Evolutionary conservation across 2,888 invertebrate species (phyloP).

Genomic region (Amorpha juglandis): DNA sequence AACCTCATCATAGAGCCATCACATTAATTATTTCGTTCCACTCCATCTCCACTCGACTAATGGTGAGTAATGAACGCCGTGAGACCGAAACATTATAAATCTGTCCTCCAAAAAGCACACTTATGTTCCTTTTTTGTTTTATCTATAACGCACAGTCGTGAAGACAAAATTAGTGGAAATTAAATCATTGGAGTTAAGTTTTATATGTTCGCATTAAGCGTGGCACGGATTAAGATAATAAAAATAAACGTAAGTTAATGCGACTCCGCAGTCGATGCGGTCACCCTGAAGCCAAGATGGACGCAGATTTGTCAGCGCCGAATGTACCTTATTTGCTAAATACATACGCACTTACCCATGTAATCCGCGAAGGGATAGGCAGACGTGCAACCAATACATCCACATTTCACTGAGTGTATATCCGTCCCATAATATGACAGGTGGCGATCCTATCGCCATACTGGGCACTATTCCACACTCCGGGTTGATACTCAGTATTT

Average conservation of each 20-base stretch:
- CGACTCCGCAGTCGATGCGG: too few relatives aligned
- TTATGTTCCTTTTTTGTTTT: slow-evolving; percentile 5
- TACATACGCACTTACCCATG: too few relatives aligned
- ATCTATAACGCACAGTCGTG: not conserved
- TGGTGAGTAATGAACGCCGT: slow-evolving; percentile 1
- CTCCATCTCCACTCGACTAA: not conserved
- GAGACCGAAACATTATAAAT: not conserved
- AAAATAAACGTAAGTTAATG: not conserved
- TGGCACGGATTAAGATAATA: not conserved
- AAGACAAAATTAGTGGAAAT: not conserved
- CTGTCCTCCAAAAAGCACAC: not conserved
- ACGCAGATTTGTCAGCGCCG: too few relatives aligned
- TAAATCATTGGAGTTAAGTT: not conserved
- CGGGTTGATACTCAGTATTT: too few relatives aligned
- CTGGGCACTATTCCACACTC: too few relatives aligned
- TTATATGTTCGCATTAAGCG: not conserved
- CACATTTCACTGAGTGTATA: too few relatives aligned
- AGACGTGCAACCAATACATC: too few relatives aligned
- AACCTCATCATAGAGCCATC: not conserved
- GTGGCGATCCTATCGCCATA: too few relatives aligned
- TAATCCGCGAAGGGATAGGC: too few relatives aligned
- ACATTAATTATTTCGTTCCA: not conserved
- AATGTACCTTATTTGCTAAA: too few relatives aligned
- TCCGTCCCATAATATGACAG: too few relatives aligned
- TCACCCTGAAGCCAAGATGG: too few relatives aligned